Evolutionary conservation across 2,888 invertebrate genomes (phyloP).

Genomic region (Neoitamus cyanurus): DNA sequence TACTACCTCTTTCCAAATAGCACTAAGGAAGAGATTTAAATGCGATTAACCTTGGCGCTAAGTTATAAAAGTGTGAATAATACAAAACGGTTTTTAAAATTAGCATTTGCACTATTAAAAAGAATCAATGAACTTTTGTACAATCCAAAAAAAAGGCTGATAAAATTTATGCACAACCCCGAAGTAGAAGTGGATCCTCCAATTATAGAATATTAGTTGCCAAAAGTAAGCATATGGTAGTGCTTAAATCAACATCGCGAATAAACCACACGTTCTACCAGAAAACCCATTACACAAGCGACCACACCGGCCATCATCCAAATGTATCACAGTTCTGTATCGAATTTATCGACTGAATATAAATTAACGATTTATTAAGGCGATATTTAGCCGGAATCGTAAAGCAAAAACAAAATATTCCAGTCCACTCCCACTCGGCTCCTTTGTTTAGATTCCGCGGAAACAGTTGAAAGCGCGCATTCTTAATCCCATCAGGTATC

Average conservation of each 20-base stretch:
- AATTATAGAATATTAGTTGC: background rate
- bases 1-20: background rate
- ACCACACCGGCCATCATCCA: background rate
- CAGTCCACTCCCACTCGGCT: slow-evolving; percentile 1
- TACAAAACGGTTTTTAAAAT: background rate
- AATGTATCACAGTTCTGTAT: background rate
- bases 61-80: background rate
- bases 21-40: background rate
- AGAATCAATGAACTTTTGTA: background rate
- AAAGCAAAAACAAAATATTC: background rate
- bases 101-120: background rate
- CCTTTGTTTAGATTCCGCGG: slow-evolving; percentile 1
- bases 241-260: background rate
- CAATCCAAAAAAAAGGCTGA: background rate
- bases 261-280: background rate
- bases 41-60: background rate
- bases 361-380: slow-evolving; percentile 14
- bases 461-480: background rate
- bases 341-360: slow-evolving; percentile 15
- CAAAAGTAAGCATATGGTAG: background rate
- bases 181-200: background rate
- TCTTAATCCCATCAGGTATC: slow-evolving; percentile 1
- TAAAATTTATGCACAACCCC: background rate
- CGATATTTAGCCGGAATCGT: background rate
- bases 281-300: background rate